These are phyloP conservation scores for Megalopta genalis DNA, from an alignment of 1,140 invertebrate genomes.

Conservation along the genomic window DNA sequence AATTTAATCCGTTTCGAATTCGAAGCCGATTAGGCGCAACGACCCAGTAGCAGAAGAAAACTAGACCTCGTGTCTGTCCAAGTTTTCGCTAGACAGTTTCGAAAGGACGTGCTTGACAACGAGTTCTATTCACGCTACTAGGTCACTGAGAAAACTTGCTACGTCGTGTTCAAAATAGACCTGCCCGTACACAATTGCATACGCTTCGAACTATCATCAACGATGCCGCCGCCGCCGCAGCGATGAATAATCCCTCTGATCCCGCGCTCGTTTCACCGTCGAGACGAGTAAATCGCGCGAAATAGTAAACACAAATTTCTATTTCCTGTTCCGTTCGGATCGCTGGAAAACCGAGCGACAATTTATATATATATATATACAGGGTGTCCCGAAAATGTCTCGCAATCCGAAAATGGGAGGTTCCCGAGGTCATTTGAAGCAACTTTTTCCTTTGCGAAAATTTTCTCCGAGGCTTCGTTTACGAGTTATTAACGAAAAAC, in stretches of 20 bases:
- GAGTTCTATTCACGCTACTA: constrained; percentile 75
- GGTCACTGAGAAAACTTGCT: constrained; percentile 72
- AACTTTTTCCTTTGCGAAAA: too few species aligned
- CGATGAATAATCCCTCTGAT: neutral
- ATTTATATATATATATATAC: too few species aligned
- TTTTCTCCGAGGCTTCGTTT: too few species aligned
- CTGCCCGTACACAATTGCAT: constrained; percentile 40
- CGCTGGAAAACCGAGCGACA: too few species aligned
- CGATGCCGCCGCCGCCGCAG: constrained; percentile 14
- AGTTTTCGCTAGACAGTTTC: constrained; percentile 69
- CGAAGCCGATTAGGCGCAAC: constrained; percentile 51
- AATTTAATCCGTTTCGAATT: constrained; percentile 36
- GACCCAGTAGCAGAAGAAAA: constrained; percentile 60
- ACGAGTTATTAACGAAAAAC: too few species aligned
- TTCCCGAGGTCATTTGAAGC: too few species aligned
- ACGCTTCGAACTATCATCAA: constrained; percentile 19
- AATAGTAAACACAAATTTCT: too few species aligned
- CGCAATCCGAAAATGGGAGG: too few species aligned
- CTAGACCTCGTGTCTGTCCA: constrained; percentile 58
- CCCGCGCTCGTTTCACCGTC: too few species aligned
- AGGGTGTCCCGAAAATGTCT: too few species aligned
- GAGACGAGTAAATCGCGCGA: too few species aligned
- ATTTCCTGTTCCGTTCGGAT: too few species aligned
- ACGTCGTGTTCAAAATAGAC: constrained; percentile 66
- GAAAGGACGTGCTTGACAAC: constrained; percentile 69